Evolutionary conservation across 2,797 vertebrate genomes (phyloP).

Genomic region (Micromesistius poutassou): DNA sequence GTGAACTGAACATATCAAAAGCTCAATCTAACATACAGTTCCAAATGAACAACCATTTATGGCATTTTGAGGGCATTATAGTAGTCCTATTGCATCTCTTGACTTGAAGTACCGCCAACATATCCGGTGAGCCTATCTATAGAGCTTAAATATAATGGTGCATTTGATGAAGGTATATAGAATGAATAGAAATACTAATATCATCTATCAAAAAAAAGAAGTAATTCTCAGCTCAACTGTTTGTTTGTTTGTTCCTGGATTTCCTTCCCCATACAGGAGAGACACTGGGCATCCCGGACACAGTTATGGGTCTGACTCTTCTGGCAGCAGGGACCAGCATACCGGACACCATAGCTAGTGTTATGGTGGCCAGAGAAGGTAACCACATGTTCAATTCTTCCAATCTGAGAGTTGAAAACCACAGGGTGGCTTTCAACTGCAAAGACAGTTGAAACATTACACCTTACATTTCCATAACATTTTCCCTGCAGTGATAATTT

Average conservation of each 20-base stretch:
- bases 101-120: not conserved
- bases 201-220: not conserved
- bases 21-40: not conserved
- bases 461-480: not conserved
- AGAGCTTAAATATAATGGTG: not conserved
- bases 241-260: constrained; percentile 4
- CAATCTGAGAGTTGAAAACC: not conserved
- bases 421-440: not conserved
- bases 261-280: constrained; percentile 75
- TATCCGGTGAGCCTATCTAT: not conserved
- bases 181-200: not conserved
- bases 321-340: constrained; percentile 96
- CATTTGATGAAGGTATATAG: not conserved
- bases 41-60: not conserved
- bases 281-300: constrained; percentile 89
- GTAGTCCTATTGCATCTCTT: not conserved
- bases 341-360: constrained; percentile 92
- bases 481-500: not conserved
- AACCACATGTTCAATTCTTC: constrained; percentile 27
- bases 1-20: not conserved
- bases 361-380: constrained; percentile 95
- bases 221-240: not conserved
- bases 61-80: not conserved
- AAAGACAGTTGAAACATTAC: not conserved
- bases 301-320: constrained; percentile 95